These are phyloP conservation scores for Diplosoma virens DNA, from an alignment of 23 tunicate genomes.

Conservation along the genomic window DNA sequence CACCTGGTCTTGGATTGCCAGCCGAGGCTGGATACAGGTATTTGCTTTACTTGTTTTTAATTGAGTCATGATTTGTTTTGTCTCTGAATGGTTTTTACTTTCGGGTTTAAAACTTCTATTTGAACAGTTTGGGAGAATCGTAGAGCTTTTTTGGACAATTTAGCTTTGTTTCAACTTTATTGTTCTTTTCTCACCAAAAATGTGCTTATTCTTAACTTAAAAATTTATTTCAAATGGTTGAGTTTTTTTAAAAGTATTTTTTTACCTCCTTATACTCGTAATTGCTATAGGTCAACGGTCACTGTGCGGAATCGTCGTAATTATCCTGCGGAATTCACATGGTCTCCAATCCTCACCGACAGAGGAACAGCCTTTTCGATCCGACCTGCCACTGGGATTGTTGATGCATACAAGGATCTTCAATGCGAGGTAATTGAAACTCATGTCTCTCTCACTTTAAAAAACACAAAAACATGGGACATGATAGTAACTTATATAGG, in stretches of 20 bases:
- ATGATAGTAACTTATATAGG: no score
- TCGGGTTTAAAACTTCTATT: no score
- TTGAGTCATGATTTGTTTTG: no score
- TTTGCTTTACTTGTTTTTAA: no score
- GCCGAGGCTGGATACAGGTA: constrained; percentile 88
- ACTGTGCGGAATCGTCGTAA: constrained; percentile 74
- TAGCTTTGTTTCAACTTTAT: no score
- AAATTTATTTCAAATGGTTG: neutral
- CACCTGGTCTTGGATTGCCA: constrained; percentile 58
- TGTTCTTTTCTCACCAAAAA: neutral
- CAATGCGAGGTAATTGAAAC: constrained; percentile 94
- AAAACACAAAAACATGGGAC: no score
- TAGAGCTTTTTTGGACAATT: no score
- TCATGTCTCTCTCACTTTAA: no score
- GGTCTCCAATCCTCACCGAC: constrained; percentile 91
- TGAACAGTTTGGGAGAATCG: no score
- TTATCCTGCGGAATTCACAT: constrained; percentile 87
- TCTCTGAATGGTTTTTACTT: no score
- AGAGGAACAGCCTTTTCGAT: constrained; percentile 94
- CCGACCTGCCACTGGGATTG: constrained; percentile 94
- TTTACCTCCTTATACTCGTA: no score
- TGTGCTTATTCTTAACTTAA: neutral
- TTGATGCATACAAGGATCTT: constrained; percentile 67
- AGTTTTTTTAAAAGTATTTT: neutral
- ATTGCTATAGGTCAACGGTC: constrained; percentile 59